Conservation (phyloP, 2,888 invertebrate species). For the Pandemis corylana region DNA sequence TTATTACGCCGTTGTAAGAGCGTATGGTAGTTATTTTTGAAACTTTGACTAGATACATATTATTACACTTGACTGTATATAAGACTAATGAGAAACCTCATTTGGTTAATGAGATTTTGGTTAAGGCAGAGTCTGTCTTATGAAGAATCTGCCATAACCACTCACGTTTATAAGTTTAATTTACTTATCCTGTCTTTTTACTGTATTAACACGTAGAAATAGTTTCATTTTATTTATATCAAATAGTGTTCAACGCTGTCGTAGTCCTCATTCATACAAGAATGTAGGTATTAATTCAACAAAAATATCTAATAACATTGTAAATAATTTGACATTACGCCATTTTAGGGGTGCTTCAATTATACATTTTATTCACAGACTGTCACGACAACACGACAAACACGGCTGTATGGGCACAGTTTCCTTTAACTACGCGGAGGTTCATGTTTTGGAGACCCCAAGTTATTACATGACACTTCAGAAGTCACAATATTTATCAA, state of each 20-base stretch:
- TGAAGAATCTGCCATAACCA: too few relatives aligned
- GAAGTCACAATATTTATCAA: too few relatives aligned
- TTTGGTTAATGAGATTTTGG: too few relatives aligned
- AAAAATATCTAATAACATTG: slow-evolving; percentile 7
- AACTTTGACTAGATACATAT: too few relatives aligned
- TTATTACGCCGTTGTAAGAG: too few relatives aligned
- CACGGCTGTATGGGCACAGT: background rate
- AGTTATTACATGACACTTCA: too few relatives aligned
- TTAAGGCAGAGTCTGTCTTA: too few relatives aligned
- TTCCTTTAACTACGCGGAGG: background rate
- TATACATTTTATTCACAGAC: background rate
- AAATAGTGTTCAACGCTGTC: background rate
- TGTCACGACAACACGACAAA: background rate
- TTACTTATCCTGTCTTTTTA: background rate
- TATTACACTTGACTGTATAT: too few relatives aligned
- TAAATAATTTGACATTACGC: background rate
- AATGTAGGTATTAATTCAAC: background rate
- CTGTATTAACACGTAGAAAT: background rate
- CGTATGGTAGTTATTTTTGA: too few relatives aligned
- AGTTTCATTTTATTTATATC: background rate
- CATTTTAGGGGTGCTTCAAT: background rate
- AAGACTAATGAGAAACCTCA: too few relatives aligned
- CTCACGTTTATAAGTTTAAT: too few relatives aligned
- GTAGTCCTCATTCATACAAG: background rate
- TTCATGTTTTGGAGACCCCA: too few relatives aligned